phyloP scores from a whole-genome alignment of 2,113 vertebrate genomes.

The Thoracochromis brauschi region DNA sequence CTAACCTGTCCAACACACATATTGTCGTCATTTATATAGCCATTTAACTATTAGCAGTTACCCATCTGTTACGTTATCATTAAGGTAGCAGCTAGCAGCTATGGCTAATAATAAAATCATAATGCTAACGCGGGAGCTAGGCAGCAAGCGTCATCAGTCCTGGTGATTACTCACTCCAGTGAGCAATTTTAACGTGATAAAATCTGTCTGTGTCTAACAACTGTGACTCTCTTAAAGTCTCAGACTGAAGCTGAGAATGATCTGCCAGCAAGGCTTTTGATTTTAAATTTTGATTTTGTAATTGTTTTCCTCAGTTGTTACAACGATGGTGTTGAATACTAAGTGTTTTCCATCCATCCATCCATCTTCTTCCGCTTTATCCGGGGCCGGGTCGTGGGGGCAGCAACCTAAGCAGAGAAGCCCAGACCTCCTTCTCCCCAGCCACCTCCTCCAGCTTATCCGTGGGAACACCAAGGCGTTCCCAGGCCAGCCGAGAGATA shows the following conservation, averaged over 20 bases:
- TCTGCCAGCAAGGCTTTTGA: background rate
- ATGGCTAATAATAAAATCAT: background rate
- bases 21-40: background rate
- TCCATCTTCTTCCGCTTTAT: too few species aligned
- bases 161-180: background rate
- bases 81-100: background rate
- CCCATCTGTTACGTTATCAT: background rate
- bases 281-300: background rate
- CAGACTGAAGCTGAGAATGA: background rate
- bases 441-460: accelerated
- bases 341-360: background rate
- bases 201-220: background rate
- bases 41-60: background rate
- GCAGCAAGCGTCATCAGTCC: background rate
- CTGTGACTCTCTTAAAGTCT: background rate
- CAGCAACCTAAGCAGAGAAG: accelerated
- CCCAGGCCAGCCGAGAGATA: too few species aligned
- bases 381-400: too few species aligned
- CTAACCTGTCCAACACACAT: background rate
- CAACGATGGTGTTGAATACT: background rate
- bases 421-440: too few species aligned
- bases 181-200: background rate
- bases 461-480: too few species aligned
- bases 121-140: background rate
- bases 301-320: background rate